phyloP scores from a whole-genome alignment of 2,113 vertebrate species.

The Notarius lentiginosus region DNA sequence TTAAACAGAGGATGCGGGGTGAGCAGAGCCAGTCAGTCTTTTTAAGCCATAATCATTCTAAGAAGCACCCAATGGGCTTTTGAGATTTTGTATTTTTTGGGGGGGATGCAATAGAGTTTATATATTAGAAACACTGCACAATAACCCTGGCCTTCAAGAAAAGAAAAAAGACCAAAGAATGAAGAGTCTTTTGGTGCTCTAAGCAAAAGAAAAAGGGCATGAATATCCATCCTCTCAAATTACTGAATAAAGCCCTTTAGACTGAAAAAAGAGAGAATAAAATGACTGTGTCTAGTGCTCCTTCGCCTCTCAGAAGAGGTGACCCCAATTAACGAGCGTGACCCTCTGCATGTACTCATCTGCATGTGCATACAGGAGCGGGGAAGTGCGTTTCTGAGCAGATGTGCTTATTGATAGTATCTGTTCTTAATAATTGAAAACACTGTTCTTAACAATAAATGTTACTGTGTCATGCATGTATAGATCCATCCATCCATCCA shows the following conservation, averaged over 20 bases:
- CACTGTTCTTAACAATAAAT: no score
- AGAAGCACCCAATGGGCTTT: slow-evolving; percentile 8
- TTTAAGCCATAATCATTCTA: not conserved
- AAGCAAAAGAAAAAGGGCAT: not conserved
- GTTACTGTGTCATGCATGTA: not conserved
- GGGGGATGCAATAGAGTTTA: not conserved
- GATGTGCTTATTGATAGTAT: not conserved
- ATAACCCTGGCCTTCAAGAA: not conserved
- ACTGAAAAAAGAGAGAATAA: slow-evolving; percentile 19
- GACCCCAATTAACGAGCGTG: slow-evolving; percentile 70
- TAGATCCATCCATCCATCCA: not conserved
- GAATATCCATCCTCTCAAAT: slow-evolving; percentile 3
- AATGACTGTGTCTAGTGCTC: slow-evolving; percentile 35
- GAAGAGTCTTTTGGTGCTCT: slow-evolving; percentile 4
- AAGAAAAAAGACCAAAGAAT: not conserved
- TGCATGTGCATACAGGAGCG: not conserved
- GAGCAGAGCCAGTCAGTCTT: not conserved
- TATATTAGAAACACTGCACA: not conserved
- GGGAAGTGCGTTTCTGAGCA: not conserved
- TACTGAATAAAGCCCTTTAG: not conserved
- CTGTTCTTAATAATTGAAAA: not conserved
- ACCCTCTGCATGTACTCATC: slow-evolving; percentile 47
- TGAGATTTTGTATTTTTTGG: not conserved
- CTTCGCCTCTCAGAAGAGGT: slow-evolving; percentile 62
- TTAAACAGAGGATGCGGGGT: not conserved